Base-by-base conservation (phyloP, 2,797 vertebrate species). In the Bovichtus variegatus region DNA sequence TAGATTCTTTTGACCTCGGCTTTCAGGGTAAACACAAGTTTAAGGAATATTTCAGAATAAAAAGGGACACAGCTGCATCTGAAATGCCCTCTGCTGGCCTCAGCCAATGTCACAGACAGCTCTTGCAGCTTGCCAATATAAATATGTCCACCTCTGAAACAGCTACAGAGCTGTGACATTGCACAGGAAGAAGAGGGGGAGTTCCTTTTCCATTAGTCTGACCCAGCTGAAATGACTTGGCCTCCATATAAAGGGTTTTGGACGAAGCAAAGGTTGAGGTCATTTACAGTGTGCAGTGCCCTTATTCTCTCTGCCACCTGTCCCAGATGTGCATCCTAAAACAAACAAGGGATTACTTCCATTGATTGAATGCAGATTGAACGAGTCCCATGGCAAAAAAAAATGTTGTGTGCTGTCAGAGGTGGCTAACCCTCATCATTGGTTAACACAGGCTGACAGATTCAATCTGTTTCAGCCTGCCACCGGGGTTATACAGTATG, bases 341-440 rank as follows among this genome's bases (percentile, higher is more conserved):
- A 96, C 96, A 97, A 96, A 96, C 92, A 93, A 95, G 89, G 95
- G 94, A 96, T 96, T 95, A 95, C 96, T 96, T 95, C 94, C 95
- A 95, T 95, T 96, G 96, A 97, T 96, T 96, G 96, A 96, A 96
- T 89, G 93, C 92, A 95, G 94, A 96, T 96, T 96, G 95, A 97
- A 96, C 92, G 92, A 96, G 95, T 87, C 50, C 88, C 66, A 78
- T 27, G 34, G 59, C 36, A 53, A 74, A 55, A 29, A 95, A 16
- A 96, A 94, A 95, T 89, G 91, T 92, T 88, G 9, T 38, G 84
- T 90, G 77, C 86, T 84, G 87, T 94, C 91, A 92, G 94, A 95
- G 96, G 95, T 96, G 91, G 93, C 92, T 96, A 94, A 91, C 82
- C 82, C 78, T 86, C 87, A 83, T 94, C 95, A 96, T 96, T 96